Base-by-base conservation (phyloP, 2,113 vertebrate species). In the Heterochromis multidens region DNA sequence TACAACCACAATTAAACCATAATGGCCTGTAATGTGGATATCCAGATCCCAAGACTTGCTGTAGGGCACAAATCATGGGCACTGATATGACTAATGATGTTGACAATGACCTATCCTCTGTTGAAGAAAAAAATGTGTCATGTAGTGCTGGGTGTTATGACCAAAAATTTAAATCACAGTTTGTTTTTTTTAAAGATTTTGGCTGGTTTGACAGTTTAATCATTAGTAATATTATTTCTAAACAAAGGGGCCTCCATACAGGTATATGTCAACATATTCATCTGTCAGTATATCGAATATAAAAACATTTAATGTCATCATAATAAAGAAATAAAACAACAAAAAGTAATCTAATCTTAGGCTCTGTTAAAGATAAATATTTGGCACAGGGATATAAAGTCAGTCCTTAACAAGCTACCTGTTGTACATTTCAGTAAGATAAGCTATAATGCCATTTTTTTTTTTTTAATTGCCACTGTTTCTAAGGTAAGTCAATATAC, bases 1-100 rank as follows among this genome's bases (percentile, higher is more conserved):
- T 91, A 83, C 63, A 70, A 79, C 70, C 80, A 87, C 81, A 89
- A 59, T 82, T 74, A 89, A 88, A 83, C 85, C 81, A 90, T 84
- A 88, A 92, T 90, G 82, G 61, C 43, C 60, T 82, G 74, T 79
- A 85, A 92, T 54, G 61, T 77, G 61, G 58, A 80, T 52, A 84
- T 84, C 35, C 31, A 87, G 52, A 89, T 33, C 67, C 25, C 54
- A 87, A 54, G 56, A 89, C 10, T 23, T 65, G 63, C 84, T 79
- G 46, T 27, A 76, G 43, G 81, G 65, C 82, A 82, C 59, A 84
- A 78, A 84, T 87, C 86, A 83, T 40, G 81, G 77, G 62, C 37
- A 77, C 27, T 80, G 77, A 88, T 87, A 74, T 80, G 19, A 80
- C 60, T 37, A 80, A 84, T 52, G 37, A 80, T 84, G 59, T 77